These are phyloP conservation scores for Trissolcus japonicus DNA, from an alignment of 2,888 invertebrate genomes.

Conservation along the genomic window DNA sequence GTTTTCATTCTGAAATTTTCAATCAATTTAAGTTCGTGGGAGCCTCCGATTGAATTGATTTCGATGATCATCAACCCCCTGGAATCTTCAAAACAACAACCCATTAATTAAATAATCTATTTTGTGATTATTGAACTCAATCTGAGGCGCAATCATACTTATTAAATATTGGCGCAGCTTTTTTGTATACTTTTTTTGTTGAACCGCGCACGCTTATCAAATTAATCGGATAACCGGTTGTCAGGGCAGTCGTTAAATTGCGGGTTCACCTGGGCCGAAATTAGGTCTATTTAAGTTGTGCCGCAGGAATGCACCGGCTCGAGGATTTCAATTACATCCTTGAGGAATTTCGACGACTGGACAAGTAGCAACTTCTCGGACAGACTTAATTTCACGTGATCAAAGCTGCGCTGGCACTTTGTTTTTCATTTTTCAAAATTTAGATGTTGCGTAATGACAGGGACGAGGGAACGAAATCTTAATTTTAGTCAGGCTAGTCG, in stretches of 20 bases:
- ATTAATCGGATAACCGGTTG: conserved; percentile 55
- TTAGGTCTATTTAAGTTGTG: conserved; percentile 30
- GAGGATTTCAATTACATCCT: conserved; percentile 68
- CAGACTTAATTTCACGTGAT: no score
- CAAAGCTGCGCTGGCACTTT: no score
- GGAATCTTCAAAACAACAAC: background rate
- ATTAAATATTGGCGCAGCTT: conserved; percentile 24
- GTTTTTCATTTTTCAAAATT: no score
- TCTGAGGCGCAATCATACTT: conserved; percentile 29
- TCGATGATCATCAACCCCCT: conserved; percentile 3
- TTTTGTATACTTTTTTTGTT: conserved; percentile 31
- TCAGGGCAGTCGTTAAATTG: conserved; percentile 32
- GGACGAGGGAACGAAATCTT: conserved; percentile 16
- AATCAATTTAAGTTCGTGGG: no score
- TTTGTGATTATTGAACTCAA: conserved; percentile 1
- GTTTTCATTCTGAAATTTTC: no score
- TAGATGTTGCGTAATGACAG: background rate
- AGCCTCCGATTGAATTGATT: background rate
- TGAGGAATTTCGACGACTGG: conserved; percentile 73
- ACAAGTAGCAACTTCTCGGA: conserved; percentile 64
- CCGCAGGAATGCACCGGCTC: conserved; percentile 21
- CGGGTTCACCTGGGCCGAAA: conserved; percentile 32
- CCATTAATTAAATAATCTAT: conserved; percentile 13
- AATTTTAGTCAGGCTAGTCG: conserved; percentile 10
- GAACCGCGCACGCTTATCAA: conserved; percentile 43